Evolutionary conservation across 2,888 invertebrate genomes (phyloP).

Genomic region (Cerastoderma edule): DNA sequence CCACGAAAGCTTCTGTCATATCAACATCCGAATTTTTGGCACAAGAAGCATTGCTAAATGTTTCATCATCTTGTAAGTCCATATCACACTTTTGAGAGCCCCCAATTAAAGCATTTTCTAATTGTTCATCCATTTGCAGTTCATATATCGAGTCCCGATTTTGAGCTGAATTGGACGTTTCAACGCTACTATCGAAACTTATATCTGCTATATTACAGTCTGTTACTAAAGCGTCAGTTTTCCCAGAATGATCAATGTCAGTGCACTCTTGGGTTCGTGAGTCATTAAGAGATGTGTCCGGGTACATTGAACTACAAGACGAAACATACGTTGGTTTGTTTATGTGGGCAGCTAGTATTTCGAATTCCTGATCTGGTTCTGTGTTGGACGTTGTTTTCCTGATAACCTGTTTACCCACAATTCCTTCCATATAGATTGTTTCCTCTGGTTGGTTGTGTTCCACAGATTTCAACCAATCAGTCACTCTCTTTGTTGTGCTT

Average conservation of each 20-base stretch:
- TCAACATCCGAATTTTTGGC: conserved; percentile 65
- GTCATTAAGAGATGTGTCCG: conserved; percentile 59
- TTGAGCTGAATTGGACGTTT: conserved; percentile 62
- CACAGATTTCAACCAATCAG: conserved; percentile 82
- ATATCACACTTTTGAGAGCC: conserved; percentile 63
- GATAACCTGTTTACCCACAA: conserved; percentile 53
- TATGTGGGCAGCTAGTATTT: conserved; percentile 34
- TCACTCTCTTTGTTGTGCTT: conserved; percentile 77
- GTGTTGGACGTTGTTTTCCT: conserved; percentile 64
- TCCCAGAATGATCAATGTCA: conserved; percentile 47
- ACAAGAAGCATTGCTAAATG: conserved; percentile 76
- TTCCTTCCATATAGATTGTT: conserved; percentile 55
- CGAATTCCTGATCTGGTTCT: conserved; percentile 66
- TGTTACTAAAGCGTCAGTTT: conserved; percentile 35
- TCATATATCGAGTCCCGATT: conserved; percentile 82
- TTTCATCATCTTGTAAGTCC: conserved; percentile 76
- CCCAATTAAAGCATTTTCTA: conserved; percentile 68
- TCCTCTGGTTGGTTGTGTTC: conserved; percentile 63
- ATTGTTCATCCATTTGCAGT: conserved; percentile 79
- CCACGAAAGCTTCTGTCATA: conserved; percentile 44
- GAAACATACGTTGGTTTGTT: conserved; percentile 59
- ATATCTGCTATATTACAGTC: conserved; percentile 67
- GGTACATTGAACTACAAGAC: conserved; percentile 58
- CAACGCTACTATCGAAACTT: conserved; percentile 74
- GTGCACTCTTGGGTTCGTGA: conserved; percentile 47